Evolutionary conservation across 2,888 invertebrate genomes (phyloP).

Genomic region (Chydorus sphaericus): DNA sequence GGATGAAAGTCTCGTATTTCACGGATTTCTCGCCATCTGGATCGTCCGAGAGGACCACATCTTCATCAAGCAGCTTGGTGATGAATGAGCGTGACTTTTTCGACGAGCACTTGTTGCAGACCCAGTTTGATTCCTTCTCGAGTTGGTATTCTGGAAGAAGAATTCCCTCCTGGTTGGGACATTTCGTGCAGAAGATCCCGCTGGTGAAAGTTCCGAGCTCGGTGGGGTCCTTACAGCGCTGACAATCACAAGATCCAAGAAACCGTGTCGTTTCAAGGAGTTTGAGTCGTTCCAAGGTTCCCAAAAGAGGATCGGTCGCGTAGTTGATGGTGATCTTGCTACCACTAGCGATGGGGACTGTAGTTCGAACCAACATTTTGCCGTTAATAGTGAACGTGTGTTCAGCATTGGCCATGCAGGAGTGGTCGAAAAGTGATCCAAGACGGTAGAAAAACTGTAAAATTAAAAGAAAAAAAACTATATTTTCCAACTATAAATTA

Average conservation of each 20-base stretch:
- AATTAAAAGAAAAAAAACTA: too few species aligned
- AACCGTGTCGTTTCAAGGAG: conserved; percentile 58
- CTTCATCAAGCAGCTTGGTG: conserved; percentile 16
- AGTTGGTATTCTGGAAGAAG: conserved; percentile 44
- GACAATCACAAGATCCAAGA: conserved; percentile 57
- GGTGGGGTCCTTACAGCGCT: conserved; percentile 52
- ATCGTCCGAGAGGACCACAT: conserved; percentile 17
- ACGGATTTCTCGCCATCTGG: conserved; percentile 14
- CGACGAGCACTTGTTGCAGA: conserved; percentile 25
- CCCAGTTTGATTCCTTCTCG: conserved; percentile 20
- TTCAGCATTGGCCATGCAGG: conserved; percentile 62
- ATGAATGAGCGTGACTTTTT: neutral
- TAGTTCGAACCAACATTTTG: conserved; percentile 48
- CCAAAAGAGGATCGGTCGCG: too few species aligned
- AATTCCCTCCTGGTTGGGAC: conserved; percentile 37
- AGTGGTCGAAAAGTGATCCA: conserved; percentile 66
- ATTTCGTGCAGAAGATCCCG: conserved; percentile 48
- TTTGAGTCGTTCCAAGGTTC: too few species aligned
- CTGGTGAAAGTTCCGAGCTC: conserved; percentile 59
- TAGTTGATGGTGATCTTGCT: conserved; percentile 64
- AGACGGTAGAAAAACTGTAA: conserved; percentile 52
- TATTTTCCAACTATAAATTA: too few species aligned
- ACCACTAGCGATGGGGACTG: conserved; percentile 41
- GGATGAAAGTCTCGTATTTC: conserved; percentile 14
- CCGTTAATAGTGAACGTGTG: conserved; percentile 56